Conservation (phyloP, 1,140 invertebrate species). For the Drosophila virilis region DNA sequence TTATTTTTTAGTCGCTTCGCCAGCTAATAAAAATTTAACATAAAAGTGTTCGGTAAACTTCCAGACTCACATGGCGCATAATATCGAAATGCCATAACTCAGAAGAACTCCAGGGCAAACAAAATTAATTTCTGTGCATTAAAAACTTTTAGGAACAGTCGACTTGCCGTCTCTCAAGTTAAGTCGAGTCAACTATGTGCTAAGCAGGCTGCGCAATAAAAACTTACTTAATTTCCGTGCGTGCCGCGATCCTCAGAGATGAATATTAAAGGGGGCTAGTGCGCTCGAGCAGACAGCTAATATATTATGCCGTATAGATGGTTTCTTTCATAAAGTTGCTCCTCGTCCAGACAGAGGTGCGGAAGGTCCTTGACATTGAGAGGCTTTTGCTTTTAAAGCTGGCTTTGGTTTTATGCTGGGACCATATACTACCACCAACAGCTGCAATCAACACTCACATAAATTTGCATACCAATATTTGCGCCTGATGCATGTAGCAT, state of each 20-base stretch:
- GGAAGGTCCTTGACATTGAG: conserved; percentile 44
- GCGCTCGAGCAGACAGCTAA: conserved; percentile 36
- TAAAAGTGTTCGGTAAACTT: conserved; percentile 46
- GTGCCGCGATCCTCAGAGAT: conserved; percentile 39
- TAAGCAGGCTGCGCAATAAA: conserved; percentile 35
- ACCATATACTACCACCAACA: conserved; percentile 37
- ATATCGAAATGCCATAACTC: conserved; percentile 78
- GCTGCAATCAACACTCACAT: conserved; percentile 79
- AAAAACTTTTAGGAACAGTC: conserved; percentile 52
- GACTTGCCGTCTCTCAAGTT: conserved; percentile 5
- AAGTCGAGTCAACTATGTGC: conserved; percentile 36
- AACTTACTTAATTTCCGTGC: conserved; percentile 49
- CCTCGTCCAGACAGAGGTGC: not conserved
- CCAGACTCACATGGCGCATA: conserved; percentile 57
- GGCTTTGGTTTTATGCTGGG: conserved; percentile 32
- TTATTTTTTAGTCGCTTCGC: conserved; percentile 45
- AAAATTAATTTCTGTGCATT: conserved; percentile 73
- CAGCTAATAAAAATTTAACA: conserved; percentile 63
- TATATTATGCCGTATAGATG: conserved; percentile 67
- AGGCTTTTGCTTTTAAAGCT: conserved; percentile 33
- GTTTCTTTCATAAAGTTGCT: conserved; percentile 13
- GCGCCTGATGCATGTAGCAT: conserved; percentile 55
- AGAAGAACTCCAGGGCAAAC: conserved; percentile 47
- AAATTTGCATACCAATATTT: conserved; percentile 77
- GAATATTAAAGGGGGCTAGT: conserved; percentile 56